phyloP scores from a whole-genome alignment of 2,797 vertebrate genomes.

The Novumbra hubbsi region DNA sequence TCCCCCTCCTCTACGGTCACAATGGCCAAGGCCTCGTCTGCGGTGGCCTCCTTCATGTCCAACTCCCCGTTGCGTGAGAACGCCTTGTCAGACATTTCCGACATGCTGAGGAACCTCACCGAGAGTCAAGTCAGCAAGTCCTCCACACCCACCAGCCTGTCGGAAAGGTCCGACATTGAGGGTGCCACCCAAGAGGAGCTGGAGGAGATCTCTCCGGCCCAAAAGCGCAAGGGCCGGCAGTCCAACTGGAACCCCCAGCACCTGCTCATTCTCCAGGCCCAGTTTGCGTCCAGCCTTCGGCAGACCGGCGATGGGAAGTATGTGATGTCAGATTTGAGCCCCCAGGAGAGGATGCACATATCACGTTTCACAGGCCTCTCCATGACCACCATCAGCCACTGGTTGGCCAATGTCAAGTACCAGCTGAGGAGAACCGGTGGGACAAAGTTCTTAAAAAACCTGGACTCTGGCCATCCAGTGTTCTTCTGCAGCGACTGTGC shows the following conservation, averaged over 20 bases:
- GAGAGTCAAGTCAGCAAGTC: constrained; percentile 97
- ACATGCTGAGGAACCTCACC: constrained; percentile 98
- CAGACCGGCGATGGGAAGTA: constrained; percentile 96
- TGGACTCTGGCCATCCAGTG: constrained; percentile 97
- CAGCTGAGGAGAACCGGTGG: constrained; percentile 98
- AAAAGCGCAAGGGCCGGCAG: constrained; percentile 98
- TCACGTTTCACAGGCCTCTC: constrained; percentile 97
- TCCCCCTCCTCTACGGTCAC: constrained; percentile 89
- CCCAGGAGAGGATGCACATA: constrained; percentile 99
- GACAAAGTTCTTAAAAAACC: constrained; percentile 99
- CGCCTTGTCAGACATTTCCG: constrained; percentile 97
- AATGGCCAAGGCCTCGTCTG: constrained; percentile 93
- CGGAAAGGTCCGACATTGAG: constrained; percentile 94
- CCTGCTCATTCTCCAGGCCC: constrained; percentile 96
- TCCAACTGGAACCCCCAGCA: constrained; percentile 99
- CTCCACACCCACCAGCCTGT: constrained; percentile 95
- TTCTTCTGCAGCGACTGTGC: constrained; percentile 99
- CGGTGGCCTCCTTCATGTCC: constrained; percentile 96
- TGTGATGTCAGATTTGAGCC: constrained; percentile 98
- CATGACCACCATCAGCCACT: constrained; percentile 99
- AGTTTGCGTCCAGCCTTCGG: constrained; percentile 95
- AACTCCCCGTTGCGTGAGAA: constrained; percentile 96
- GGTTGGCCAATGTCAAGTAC: constrained; percentile 99
- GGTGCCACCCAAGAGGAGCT: constrained; percentile 90
- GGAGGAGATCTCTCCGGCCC: constrained; percentile 93